Base-by-base conservation (phyloP, 92 coral and sea anemone species). In the Epizoanthus illoricatus region DNA sequence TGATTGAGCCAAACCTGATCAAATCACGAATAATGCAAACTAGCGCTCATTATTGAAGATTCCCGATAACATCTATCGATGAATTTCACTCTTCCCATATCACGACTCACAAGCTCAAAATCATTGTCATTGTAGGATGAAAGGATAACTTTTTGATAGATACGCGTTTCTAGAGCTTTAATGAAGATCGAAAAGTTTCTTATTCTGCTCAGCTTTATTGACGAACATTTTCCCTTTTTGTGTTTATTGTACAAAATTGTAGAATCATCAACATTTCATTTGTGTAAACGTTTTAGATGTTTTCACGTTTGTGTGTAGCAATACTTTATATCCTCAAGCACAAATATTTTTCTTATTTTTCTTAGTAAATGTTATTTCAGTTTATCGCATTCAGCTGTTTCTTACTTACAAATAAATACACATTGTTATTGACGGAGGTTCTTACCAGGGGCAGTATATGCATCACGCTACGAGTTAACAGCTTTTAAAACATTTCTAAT, bases 401-500 rank as follows among this genome's bases (percentile, higher is more conserved):
- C 71, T 42, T 21, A 12, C 15, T 57, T 19, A 21, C 15, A 75
- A 59, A 75, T 42, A 75, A 58, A 0, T 58, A 59, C 59, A 18
- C 8, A 21, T 28, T 15, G 28, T 21, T 63, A n/a, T 56, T 63
- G 15, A 63, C 15, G 47, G 41, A 64, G 58, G 18, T 40, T 54
- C 11, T 39, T 52, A 47, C 24, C 61, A 21, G 65, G 39, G 21
- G 8, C 39, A 64, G 5, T 36, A 23, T 20, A 33, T 60, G 39
- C 23, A 45, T 41, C 55, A 41, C 59, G 52, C 59, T 40, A 21
- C 12, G 21, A 62, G 42, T 62, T 78, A 20, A 62, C 24, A 64
- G 40, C 55, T 42, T 62, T 78, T 78, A 41, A 70, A 78, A 63
- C 42, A 75, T 59, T 75, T 52, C 72, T 63, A 78, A 78, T 62